Conservation (phyloP, 2,888 invertebrate species). For the Anticlea derivata region DNA sequence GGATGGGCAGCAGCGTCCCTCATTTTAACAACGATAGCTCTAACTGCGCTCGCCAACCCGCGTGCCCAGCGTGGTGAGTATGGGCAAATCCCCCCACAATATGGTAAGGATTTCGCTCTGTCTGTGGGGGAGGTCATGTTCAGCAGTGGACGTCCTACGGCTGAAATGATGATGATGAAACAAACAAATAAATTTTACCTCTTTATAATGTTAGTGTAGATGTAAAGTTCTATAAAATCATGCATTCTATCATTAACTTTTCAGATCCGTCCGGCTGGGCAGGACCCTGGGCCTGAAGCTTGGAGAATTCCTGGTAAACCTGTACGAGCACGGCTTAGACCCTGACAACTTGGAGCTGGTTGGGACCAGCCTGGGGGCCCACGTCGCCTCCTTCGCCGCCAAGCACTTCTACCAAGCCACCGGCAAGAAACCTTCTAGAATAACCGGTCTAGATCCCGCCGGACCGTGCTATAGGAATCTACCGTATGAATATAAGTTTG, state of each 20-base stretch:
- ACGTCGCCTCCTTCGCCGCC: constrained; percentile 60
- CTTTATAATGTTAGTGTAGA: too few relatives aligned
- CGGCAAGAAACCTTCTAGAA: constrained; percentile 60
- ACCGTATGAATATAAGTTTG: constrained; percentile 51
- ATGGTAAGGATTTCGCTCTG: too few relatives aligned
- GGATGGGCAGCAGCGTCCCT: too few relatives aligned
- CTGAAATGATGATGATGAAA: too few relatives aligned
- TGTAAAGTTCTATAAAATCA: too few relatives aligned
- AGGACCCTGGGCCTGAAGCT: constrained; percentile 62
- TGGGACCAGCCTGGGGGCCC: constrained; percentile 69
- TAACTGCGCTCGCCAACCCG: too few relatives aligned
- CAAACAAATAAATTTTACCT: too few relatives aligned
- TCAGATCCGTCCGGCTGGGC: constrained; percentile 67
- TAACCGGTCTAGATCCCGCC: constrained; percentile 73
- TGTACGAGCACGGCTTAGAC: constrained; percentile 56
- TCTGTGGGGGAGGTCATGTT: too few relatives aligned
- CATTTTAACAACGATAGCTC: too few relatives aligned
- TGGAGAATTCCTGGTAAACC: constrained; percentile 64
- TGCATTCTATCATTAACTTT: constrained; percentile 30
- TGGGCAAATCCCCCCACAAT: too few relatives aligned
- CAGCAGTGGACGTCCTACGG: too few relatives aligned
- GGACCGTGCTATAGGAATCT: constrained; percentile 70
- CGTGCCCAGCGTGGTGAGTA: too few relatives aligned
- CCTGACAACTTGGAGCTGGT: constrained; percentile 65
- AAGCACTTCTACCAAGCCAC: constrained; percentile 63